Evolutionary conservation across 2,888 invertebrate genomes (phyloP), one percentile per base, ranked within the genome.

Genomic region (Holacanthella duospinosa): DNA sequence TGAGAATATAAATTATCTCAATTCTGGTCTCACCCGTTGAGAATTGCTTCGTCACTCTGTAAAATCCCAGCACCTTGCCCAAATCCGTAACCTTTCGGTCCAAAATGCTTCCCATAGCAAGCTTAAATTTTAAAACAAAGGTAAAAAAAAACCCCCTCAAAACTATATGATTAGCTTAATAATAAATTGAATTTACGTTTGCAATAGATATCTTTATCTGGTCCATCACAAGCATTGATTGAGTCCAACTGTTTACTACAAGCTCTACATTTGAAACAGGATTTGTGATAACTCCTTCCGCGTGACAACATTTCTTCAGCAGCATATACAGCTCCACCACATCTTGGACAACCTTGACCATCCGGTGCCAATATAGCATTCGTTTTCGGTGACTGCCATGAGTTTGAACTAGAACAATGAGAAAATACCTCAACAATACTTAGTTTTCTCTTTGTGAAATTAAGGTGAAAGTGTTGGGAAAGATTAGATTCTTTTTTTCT

Each of bases 81-180:
- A 80, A 92, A 95, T 76, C 94, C 95, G 80, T 94, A 94, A 79
- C 93, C 93, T 82, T 91, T 94, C 76, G 95, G 95, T 75, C 96
- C 96, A 82, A 91, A 95, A 83, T 87, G 90, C 85, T 93, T 92
- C 78, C 87, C 91, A 83, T 97, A 95, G 85, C 96, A 96, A 77
- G 89, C 89, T 90, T 75, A 76, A 63, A 63, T 16, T n/a, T 58
- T 21, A 64, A n/a, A n/a, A n/a, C n/a, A n/a, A n/a, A 64, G 64
- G 60, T 60, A 64, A 64, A 60, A 60, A 63, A 54, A 6, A 54
- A 54, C 24, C n/a, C 54, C 24, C 2, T 48, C 21, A 48, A 48
- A 21, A 48, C 21, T 24, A 21, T 9, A 2, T 48, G 2, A 21
- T n/a, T 24, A 21, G 24, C n/a, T 48, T 48, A 48, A 24, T 9